Evolutionary conservation across 2,888 invertebrate genomes (phyloP).

Genomic region (Agrenia bidenticulata): DNA sequence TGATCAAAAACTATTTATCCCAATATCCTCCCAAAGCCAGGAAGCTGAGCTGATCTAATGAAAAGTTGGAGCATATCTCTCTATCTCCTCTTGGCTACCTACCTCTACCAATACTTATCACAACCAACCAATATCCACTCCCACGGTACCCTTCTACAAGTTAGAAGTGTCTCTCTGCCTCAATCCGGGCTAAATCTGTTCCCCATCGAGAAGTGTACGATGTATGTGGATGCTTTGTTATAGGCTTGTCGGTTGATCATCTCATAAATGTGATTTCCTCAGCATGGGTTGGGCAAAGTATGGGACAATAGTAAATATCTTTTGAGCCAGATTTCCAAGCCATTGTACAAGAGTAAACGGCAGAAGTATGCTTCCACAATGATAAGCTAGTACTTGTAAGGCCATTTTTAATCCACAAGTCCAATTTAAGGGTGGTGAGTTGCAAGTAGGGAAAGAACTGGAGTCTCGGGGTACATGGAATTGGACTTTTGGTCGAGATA

Average conservation of each 20-base stretch:
- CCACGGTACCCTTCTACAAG: too few species aligned
- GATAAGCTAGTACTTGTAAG: conserved; percentile 34
- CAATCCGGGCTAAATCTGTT: too few species aligned
- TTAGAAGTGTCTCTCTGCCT: too few species aligned
- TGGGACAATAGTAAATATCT: too few species aligned
- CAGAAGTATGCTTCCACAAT: conserved; percentile 28
- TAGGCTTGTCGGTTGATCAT: conserved; percentile 33
- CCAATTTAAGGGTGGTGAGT: conserved; percentile 26
- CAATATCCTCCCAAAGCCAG: conserved; percentile 33
- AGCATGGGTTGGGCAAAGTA: background rate
- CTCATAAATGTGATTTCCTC: conserved; percentile 36
- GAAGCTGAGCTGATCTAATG: conserved; percentile 43
- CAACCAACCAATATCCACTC: too few species aligned
- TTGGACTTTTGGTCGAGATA: too few species aligned
- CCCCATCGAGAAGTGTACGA: too few species aligned
- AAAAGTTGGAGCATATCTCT: conserved; percentile 31
- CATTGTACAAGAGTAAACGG: background rate
- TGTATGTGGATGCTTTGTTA: background rate
- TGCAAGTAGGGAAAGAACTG: too few species aligned
- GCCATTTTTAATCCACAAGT: conserved; percentile 38
- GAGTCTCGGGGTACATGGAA: too few species aligned
- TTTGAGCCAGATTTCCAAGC: too few species aligned
- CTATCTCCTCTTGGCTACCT: conserved; percentile 6
- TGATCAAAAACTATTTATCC: conserved; percentile 48
- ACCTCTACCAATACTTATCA: too few species aligned